Evolutionary conservation across 2,797 vertebrate species (phyloP), one percentile per base, ranked within the genome.

Genomic region (Mastacembelus armatus): DNA sequence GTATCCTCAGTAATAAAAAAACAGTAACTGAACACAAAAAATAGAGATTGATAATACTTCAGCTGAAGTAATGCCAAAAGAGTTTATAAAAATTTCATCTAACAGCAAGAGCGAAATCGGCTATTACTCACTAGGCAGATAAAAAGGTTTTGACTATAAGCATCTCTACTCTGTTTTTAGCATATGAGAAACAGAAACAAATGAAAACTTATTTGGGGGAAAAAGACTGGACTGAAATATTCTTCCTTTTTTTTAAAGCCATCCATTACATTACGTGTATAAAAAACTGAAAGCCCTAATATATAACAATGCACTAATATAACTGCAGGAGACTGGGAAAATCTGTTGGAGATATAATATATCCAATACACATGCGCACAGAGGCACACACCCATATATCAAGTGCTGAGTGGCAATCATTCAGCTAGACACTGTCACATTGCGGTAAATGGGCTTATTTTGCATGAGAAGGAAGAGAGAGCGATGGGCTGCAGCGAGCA

Each of bases 401-500:
- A 86, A 84, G 70, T 50, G 80, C 27, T 79, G 85, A 93, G 90
- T 87, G 84, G 86, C 88, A 87, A 89, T 92, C 91, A 89, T 75
- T 90, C 88, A 91, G 86, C 84, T 81, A 78, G 78, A 88, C 83
- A 72, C 89, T 90, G 91, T 85, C 90, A 90, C 84, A 80, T 78
- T 85, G 87, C 82, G 42, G 84, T 83, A 90, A 92, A 92, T 91
- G 84, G 81, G 86, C 86, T 90, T 88, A 88, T 88, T 91, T 87
- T 87, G 85, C 81, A 85, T 84, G 86, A 84, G 81, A 84, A 88
- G 84, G 74, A 87, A 86, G 67, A 77, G 85, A 70, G 83, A 83
- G 78, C 60, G 80, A 85, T 76, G 78, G 85, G 77, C 85, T 85
- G 80, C 77, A 79, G 80, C 42, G 65, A 86, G 84, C 74, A 74